These are phyloP conservation scores for Eugnorisma glareosa DNA, from an alignment of 2,888 invertebrate species.

Conservation along the genomic window DNA sequence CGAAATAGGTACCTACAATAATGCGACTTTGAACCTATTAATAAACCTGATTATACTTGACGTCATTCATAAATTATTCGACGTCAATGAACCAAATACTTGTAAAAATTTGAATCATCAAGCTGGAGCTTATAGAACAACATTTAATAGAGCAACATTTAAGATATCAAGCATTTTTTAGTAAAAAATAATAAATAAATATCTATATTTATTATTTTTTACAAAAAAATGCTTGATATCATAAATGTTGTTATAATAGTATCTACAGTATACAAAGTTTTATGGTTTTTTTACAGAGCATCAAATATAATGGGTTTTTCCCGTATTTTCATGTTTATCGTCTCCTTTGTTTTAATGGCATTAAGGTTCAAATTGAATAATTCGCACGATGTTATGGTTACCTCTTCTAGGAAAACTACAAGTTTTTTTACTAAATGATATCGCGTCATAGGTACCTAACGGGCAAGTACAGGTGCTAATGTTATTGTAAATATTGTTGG, in stretches of 20 bases:
- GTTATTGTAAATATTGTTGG: background rate
- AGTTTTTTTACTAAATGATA: conserved; percentile 6
- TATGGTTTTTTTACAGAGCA: too few species aligned
- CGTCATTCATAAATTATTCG: background rate
- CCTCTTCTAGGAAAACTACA: conserved; percentile 1
- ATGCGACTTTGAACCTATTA: background rate
- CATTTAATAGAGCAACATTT: too few species aligned
- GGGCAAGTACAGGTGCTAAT: background rate
- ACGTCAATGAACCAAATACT: conserved; percentile 16
- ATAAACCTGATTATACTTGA: background rate
- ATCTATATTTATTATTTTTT: background rate
- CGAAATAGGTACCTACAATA: background rate
- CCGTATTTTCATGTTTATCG: background rate
- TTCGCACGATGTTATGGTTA: background rate
- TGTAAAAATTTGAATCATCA: background rate
- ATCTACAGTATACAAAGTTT: background rate
- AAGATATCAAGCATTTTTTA: too few species aligned
- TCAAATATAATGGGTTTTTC: too few species aligned
- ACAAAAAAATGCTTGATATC: background rate
- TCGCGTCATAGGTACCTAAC: background rate
- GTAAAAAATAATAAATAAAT: too few species aligned
- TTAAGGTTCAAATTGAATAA: conserved; percentile 11
- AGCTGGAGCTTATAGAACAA: too few species aligned
- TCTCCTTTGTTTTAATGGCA: background rate
- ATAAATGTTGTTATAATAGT: background rate